Conservation (phyloP, 2,113 vertebrate genomes). For the Meles meles region DNA sequence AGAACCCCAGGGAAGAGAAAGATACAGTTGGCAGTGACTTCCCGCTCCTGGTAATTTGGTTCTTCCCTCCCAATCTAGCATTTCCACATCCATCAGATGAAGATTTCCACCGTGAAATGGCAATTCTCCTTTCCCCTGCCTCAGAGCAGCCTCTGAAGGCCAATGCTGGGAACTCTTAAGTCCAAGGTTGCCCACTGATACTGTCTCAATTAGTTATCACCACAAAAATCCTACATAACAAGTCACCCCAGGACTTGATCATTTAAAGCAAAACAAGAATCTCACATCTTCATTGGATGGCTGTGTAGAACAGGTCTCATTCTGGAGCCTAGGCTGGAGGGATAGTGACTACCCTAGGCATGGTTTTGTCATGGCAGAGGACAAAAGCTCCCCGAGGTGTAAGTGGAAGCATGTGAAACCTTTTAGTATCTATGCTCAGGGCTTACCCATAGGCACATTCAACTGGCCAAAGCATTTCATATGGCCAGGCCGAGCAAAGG, state of each 20-base stretch:
- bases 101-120: background rate
- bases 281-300: background rate
- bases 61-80: background rate
- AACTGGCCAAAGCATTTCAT: background rate
- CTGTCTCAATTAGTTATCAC: background rate
- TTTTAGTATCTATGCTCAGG: background rate
- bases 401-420: background rate
- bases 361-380: background rate
- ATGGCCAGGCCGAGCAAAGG: background rate
- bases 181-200: background rate
- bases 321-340: background rate
- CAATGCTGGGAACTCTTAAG: background rate
- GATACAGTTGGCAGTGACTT: background rate
- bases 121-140: background rate
- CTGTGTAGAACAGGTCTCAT: background rate
- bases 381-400: background rate
- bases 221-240: background rate
- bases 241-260: background rate
- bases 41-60: background rate
- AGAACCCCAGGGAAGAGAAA: background rate
- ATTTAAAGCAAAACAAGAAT: background rate
- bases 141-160: background rate
- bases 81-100: background rate
- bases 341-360: background rate
- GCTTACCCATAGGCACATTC: background rate